A percentile compares a stretch with the other conserved stretches of the same genome.
phyloP scores from a whole-genome alignment of 2,113 vertebrate species.

The Eudyptes chrysolophus region DNA sequence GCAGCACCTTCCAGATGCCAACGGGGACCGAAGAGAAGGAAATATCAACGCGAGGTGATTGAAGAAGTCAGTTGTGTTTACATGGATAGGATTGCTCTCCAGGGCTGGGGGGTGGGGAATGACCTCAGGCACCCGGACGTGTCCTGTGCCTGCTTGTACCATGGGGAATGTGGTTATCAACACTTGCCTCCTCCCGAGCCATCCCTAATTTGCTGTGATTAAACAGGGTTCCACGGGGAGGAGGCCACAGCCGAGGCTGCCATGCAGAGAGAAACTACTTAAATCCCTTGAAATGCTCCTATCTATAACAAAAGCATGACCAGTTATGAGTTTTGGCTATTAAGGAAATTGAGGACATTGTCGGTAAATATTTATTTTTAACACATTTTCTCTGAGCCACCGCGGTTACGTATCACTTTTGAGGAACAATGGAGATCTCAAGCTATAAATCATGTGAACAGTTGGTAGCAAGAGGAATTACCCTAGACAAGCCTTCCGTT shows the following conservation, averaged over 20 bases:
- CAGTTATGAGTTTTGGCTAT: not conserved
- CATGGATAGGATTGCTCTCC: not conserved
- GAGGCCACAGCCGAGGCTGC: not conserved
- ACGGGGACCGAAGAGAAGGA: accelerated
- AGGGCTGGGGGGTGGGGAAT: not conserved
- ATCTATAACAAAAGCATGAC: accelerated
- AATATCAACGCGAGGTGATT: not conserved
- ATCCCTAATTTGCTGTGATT: accelerated
- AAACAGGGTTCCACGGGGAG: not conserved
- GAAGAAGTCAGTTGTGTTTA: not conserved
- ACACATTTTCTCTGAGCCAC: not conserved
- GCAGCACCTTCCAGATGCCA: not conserved
- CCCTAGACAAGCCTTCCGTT: too few relatives aligned
- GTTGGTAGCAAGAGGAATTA: not conserved
- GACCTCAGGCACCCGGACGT: accelerated
- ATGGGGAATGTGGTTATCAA: accelerated
- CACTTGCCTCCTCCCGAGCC: not conserved
- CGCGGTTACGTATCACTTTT: not conserved
- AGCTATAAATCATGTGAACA: not conserved
- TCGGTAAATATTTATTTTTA: not conserved
- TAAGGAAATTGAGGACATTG: not conserved
- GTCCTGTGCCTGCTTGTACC: too few relatives aligned
- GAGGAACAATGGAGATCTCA: not conserved
- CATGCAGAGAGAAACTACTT: not conserved
- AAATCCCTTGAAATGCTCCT: not conserved